Evolutionary conservation across 2,888 invertebrate genomes (phyloP), one percentile per base, ranked within the genome.

Genomic region (Iphiclides podalirius): DNA sequence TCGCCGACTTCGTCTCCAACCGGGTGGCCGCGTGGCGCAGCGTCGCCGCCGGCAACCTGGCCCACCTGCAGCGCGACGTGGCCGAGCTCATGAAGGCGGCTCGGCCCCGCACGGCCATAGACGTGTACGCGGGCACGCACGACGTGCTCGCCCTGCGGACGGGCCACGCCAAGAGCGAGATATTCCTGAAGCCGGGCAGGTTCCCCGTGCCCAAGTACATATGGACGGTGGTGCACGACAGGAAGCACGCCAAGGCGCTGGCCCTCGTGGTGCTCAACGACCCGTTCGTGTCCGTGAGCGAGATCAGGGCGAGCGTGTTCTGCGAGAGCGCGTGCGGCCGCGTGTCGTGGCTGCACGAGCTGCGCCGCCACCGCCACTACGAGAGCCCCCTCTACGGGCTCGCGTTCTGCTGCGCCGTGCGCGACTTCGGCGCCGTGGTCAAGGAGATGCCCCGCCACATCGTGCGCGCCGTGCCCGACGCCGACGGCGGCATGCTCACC

Each of bases 241-340:
- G 46, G 47, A 39, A 31, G 15, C 16, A 35, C 11, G 40, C 53
- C 15, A 54, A 55, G 33, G 79, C 71, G 36, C 56, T 74, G 31
- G 88, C 79, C 4, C 14, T 89, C 9, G 69, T 77, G 52, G 53
- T 85, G 54, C 66, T 87, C 1, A 85, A 87, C 71, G 84, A 88
- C 55, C 89, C 89, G 38, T 75, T 81, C 59, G 79, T 87, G 59
- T 66, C 84, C 1, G 80, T 87, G 40, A 83, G 86, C 67, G 87
- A 86, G 70, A 59, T 87, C 15, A 67, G 76, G 49, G 74, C 62
- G n/a, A 60, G 76, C 0, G 81, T 79, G 60, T 76, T 80, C 64
- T 89, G 89, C 62, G 79, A 75, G 49, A 85, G 86, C 68, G 59
- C 60, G 47, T 89, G 89, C 67, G 63, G 65, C 9, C 59, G 67